Conservation (phyloP, 2,113 vertebrate species). For the Fulmarus glacialis region DNA sequence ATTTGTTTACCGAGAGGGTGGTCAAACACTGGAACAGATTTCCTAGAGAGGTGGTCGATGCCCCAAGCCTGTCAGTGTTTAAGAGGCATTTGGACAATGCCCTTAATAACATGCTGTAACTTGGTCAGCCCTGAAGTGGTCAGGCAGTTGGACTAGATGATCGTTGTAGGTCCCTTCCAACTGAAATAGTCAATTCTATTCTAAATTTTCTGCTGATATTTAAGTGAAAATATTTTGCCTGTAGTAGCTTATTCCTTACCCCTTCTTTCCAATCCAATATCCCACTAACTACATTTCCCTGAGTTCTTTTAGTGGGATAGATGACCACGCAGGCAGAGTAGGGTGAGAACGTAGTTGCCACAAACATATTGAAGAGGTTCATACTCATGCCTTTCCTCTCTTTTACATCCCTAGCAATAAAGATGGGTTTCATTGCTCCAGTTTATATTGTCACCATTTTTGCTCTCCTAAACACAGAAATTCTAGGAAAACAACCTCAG, state of each 20-base stretch:
- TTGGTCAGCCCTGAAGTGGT: not conserved
- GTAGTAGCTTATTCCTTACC: not conserved
- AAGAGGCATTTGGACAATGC: not conserved
- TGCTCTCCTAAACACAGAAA: not conserved
- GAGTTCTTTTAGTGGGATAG: not conserved
- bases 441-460: not conserved
- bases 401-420: not conserved
- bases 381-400: not conserved
- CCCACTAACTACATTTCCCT: not conserved
- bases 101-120: not conserved
- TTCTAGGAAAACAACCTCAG: not conserved
- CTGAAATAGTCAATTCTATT: not conserved
- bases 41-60: not conserved
- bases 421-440: not conserved
- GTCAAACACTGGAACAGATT: not conserved
- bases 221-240: not conserved
- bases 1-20: not conserved
- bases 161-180: not conserved
- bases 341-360: rapidly evolving
- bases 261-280: not conserved
- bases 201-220: not conserved
- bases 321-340: not conserved
- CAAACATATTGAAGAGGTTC: not conserved
- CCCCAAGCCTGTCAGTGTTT: not conserved
- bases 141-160: not conserved